Conservation (phyloP, 2,797 vertebrate genomes). For the Halcyon leucocephala region DNA sequence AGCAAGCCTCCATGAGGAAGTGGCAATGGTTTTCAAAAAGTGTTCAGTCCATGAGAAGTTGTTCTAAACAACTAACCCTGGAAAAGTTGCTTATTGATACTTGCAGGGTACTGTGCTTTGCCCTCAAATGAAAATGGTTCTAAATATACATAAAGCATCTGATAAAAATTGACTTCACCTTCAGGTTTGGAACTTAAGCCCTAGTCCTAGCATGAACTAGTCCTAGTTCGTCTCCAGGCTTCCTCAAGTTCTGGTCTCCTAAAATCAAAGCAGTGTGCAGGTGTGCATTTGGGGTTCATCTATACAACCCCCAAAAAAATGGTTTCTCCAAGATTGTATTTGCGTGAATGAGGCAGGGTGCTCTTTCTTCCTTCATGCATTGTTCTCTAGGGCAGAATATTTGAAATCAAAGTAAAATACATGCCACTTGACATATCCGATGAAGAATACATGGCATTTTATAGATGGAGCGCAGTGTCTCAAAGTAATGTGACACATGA, state of each 20-base stretch:
- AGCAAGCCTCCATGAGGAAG: neutral
- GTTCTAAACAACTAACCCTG: neutral
- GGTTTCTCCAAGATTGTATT: neutral
- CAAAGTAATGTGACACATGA: neutral
- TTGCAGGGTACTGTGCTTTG: neutral
- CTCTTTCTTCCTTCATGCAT: neutral
- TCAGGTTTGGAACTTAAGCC: neutral
- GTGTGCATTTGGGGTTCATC: neutral
- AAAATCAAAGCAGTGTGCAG: neutral
- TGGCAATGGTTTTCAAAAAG: neutral
- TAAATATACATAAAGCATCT: neutral
- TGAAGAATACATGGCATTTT: neutral
- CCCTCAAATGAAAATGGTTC: neutral
- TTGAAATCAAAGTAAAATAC: neutral
- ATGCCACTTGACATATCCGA: neutral
- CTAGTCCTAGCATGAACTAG: neutral
- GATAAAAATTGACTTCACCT: neutral
- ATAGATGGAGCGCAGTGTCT: neutral
- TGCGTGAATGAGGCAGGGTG: rapidly evolving
- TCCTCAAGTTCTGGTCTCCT: neutral
- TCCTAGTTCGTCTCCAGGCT: neutral
- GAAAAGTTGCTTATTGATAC: neutral
- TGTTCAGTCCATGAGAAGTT: neutral
- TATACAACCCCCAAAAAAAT: neutral
- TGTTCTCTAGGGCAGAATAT: neutral